Conservation (phyloP, 2,888 invertebrate genomes). For the Eudemis profundana region DNA sequence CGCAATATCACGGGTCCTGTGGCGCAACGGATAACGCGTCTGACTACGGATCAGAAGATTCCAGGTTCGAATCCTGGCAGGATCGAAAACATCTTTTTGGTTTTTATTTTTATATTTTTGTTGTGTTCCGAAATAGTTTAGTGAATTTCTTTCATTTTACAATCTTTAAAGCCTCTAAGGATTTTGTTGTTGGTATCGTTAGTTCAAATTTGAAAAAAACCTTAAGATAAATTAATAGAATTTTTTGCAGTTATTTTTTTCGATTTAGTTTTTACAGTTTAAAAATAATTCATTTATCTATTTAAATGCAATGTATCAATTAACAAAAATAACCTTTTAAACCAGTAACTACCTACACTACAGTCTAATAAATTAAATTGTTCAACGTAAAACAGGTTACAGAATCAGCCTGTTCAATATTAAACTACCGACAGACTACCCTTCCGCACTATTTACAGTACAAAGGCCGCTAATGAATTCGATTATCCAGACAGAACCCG, state of each 20-base stretch:
- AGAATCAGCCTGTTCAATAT: conserved; percentile 11
- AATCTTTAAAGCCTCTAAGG: too few species aligned
- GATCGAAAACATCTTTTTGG: conserved; percentile 58
- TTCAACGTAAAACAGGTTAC: conserved; percentile 12
- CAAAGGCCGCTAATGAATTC: conserved; percentile 78
- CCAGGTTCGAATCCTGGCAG: conserved; percentile 88
- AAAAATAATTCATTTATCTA: too few species aligned
- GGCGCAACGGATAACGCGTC: conserved; percentile 87
- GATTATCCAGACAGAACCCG: conserved; percentile 72
- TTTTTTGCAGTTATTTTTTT: too few species aligned
- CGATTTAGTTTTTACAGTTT: too few species aligned
- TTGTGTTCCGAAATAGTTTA: neutral
- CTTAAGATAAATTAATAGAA: too few species aligned
- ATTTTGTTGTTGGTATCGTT: too few species aligned
- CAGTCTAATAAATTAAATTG: conserved; percentile 8
- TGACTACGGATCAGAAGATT: conserved; percentile 89
- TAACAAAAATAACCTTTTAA: neutral
- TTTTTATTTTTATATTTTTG: conserved; percentile 27
- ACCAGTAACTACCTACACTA: too few species aligned
- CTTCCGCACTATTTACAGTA: conserved; percentile 64
- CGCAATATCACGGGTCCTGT: conserved; percentile 65
- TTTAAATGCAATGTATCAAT: neutral
- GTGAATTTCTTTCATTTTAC: too few species aligned
- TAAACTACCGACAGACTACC: conserved; percentile 48
- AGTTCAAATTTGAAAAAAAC: too few species aligned